Base-by-base conservation (phyloP, 1,140 invertebrate species). In the Drosophila virilis region DNA sequence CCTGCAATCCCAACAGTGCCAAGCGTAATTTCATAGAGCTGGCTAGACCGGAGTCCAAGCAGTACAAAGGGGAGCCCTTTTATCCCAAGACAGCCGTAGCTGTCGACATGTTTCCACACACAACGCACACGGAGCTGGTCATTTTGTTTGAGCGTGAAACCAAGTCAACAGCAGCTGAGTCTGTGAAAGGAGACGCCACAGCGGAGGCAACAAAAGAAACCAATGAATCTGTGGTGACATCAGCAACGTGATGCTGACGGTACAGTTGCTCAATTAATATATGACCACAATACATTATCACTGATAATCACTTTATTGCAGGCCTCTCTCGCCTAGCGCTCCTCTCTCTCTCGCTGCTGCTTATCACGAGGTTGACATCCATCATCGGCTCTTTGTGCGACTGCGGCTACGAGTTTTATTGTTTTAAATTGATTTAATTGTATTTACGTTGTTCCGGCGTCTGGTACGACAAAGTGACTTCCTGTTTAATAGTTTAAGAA, bases 41-140 rank as follows among this genome's bases (percentile, higher is more conserved):
- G 50, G 94, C 96, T 1, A 93, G 96, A 48, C 95, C 96, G 0
- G 92, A 93, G 43, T 98, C 97, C 0, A 98, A 98, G 92, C 96
- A 96, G 12, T 95, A 97, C 80, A 93, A 94, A 32, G 97, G 97
- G 0, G 94, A 95, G 33, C 97, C 97, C 2, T 97, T 98, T 91
- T 93, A 96, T 35, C 96, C 97, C 0, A 93, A 95, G 1, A 94
- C 95, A 78, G 97, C 97, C 0, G 93, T 98, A 10, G 96, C 97
- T 6, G 96, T 99, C 1, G 98, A 99, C 91, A 95, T 99, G 95
- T 99, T 99, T 93, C 98, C 98, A 0, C 94, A 97, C 72, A 99
- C 98, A 1, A 95, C 94, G 15, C 97, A 99, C 91, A 97, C 96
- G 68, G 98, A 99, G 93, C 92, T 99, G 12, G 93, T 98, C 58